phyloP scores from a whole-genome alignment of 2,797 vertebrate genomes.

The Falco rusticolus region DNA sequence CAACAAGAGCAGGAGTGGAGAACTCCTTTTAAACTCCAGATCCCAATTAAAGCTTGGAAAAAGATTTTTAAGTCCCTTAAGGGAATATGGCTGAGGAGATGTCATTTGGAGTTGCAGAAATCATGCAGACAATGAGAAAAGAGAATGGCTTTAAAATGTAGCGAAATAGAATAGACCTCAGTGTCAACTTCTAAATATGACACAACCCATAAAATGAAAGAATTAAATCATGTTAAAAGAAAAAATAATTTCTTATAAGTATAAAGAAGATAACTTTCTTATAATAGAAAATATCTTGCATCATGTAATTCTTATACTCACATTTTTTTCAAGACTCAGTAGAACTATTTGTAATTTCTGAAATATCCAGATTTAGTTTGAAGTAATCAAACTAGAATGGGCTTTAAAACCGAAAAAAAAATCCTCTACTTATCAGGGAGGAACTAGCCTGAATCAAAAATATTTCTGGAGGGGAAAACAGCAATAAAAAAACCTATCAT shows the following conservation, averaged over 20 bases:
- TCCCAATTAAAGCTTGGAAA: constrained; percentile 19
- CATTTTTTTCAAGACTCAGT: constrained; percentile 10
- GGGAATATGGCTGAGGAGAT: background rate
- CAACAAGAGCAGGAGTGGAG: background rate
- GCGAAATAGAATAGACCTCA: background rate
- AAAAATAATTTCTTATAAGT: background rate
- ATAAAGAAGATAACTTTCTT: background rate
- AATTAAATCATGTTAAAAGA: background rate
- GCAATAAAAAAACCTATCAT: background rate
- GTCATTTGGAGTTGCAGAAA: constrained; percentile 12
- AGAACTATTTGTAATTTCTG: constrained; percentile 2
- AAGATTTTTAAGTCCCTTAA: constrained; percentile 4
- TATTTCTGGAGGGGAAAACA: background rate
- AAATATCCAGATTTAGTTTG: constrained; percentile 17
- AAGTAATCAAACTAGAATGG: background rate
- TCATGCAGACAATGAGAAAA: background rate
- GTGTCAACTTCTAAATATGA: background rate
- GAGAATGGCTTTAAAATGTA: background rate
- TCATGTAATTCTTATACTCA: background rate
- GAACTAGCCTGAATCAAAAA: background rate
- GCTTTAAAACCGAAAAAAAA: background rate
- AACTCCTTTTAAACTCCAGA: constrained; percentile 17
- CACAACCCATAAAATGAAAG: background rate
- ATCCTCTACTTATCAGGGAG: background rate
- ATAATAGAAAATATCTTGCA: background rate